A percentile compares a stretch with the other conserved stretches of the same genome.
Evolutionary conservation across 2,113 vertebrate species (phyloP).

Genomic region (Tricholaema leucomelas): DNA sequence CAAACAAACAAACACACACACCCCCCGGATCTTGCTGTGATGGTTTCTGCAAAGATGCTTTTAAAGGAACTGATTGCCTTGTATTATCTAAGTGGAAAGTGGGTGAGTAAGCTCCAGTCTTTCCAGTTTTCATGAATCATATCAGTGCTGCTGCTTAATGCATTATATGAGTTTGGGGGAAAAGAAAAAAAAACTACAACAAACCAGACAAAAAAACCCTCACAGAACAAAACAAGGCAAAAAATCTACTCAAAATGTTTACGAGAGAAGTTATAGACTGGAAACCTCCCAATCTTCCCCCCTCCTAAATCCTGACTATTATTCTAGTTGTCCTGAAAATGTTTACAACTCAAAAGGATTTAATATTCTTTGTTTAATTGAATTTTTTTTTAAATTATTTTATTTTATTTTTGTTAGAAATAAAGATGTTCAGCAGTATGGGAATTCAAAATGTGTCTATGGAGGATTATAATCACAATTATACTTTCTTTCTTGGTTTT

Average conservation of each 20-base stretch:
- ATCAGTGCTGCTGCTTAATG: background rate
- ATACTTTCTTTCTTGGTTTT: background rate
- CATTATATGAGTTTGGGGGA: no score
- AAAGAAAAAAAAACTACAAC: no score
- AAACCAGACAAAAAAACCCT: accelerated
- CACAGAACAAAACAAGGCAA: no score
- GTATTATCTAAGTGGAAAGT: background rate
- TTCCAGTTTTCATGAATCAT: background rate
- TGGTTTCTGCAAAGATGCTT: background rate
- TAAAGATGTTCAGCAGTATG: background rate
- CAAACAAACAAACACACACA: no score
- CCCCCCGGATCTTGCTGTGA: background rate
- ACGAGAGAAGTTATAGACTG: background rate
- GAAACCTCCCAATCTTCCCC: background rate
- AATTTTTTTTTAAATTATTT: background rate
- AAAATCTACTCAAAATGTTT: background rate
- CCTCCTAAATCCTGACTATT: background rate
- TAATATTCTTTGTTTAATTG: background rate
- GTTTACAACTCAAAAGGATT: background rate
- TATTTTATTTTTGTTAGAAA: background rate
- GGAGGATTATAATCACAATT: background rate
- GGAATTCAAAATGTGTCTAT: background rate
- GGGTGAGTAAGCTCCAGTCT: background rate
- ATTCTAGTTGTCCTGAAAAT: background rate
- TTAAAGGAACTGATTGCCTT: background rate